These are phyloP conservation scores for Dinomys branickii DNA, from an alignment of 2,113 vertebrate genomes.

Conservation along the genomic window DNA sequence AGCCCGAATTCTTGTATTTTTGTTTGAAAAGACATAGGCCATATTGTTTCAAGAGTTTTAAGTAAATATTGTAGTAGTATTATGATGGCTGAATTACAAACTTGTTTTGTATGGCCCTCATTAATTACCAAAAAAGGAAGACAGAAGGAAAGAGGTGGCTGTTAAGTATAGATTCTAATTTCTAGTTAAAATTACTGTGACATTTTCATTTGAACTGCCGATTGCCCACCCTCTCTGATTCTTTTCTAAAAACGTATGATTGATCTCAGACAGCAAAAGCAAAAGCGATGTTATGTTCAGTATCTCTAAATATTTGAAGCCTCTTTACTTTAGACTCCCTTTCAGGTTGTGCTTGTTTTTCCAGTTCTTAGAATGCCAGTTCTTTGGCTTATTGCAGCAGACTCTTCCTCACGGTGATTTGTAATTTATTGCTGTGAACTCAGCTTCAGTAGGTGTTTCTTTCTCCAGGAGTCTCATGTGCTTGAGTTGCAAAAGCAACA, in stretches of 20 bases:
- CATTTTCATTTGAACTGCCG: slow-evolving; percentile 15
- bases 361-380: background rate
- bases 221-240: background rate
- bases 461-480: background rate
- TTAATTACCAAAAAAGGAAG: background rate
- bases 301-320: background rate
- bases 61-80: background rate
- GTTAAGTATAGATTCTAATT: background rate
- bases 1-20: background rate
- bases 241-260: background rate
- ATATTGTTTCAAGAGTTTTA: background rate
- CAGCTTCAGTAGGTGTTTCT: background rate
- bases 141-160: background rate
- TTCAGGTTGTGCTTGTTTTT: background rate
- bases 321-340: background rate
- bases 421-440: background rate
- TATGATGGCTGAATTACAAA: background rate
- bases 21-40: background rate
- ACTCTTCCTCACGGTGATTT: background rate
- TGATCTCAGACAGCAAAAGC: background rate
- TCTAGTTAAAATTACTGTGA: background rate
- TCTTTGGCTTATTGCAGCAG: background rate
- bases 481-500: background rate
- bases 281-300: background rate
- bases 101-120: background rate